Evolutionary conservation across 2,888 invertebrate genomes (phyloP).

Genomic region (Cosmia pyralina): DNA sequence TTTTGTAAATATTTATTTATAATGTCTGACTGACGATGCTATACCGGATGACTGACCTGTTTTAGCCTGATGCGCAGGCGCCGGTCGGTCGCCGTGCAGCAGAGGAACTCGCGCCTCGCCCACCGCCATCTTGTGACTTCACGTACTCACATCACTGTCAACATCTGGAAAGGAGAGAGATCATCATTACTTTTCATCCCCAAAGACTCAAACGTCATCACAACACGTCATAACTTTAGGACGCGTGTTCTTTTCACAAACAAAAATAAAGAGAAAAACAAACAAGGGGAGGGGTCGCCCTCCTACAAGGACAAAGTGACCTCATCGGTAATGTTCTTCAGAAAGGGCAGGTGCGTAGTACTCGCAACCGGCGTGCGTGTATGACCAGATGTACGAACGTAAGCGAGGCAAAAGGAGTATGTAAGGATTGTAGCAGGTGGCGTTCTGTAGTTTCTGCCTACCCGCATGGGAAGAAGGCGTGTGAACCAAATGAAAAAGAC

Average conservation of each 20-base stretch:
- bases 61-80: constrained; percentile 69
- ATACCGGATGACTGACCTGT: constrained; percentile 25
- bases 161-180: constrained; percentile 19
- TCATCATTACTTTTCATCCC: too few relatives aligned
- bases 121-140: constrained; percentile 73
- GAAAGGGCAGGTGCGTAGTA: not conserved
- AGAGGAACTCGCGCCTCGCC: constrained; percentile 79
- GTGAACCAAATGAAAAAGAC: too few relatives aligned
- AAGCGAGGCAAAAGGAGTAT: too few relatives aligned
- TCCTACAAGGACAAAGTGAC: too few relatives aligned
- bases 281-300: not conserved
- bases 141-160: constrained; percentile 54
- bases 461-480: too few relatives aligned
- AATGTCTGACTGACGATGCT: not conserved
- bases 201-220: not conserved
- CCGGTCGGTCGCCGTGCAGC: constrained; percentile 71
- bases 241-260: not conserved
- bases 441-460: too few relatives aligned
- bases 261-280: not conserved
- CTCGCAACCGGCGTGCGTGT: too few relatives aligned
- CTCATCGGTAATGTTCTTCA: not conserved
- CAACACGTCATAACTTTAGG: not conserved
- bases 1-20: not conserved
- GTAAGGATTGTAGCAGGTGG: too few relatives aligned
- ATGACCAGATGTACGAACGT: too few relatives aligned